These are phyloP conservation scores for Pycnomerus fuliginosus DNA, from an alignment of 2,888 invertebrate species.

Conservation along the genomic window DNA sequence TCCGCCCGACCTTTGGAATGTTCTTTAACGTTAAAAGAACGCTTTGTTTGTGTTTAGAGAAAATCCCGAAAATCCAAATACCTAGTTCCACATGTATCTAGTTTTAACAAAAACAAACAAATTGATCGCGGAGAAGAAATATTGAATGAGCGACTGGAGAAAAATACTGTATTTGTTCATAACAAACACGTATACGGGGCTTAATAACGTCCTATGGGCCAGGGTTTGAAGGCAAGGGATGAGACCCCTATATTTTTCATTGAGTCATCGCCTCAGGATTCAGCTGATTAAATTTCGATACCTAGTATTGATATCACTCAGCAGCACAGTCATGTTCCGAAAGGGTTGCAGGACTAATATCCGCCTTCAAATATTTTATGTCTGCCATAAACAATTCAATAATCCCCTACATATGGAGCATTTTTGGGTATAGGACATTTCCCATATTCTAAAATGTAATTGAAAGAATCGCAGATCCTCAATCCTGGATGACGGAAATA, in stretches of 20 bases:
- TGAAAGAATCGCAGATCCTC: no score
- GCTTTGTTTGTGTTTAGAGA: neutral
- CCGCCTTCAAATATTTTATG: no score
- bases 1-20: neutral
- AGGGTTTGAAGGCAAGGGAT: conserved; percentile 9
- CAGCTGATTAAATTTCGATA: conserved; percentile 30
- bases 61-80: neutral
- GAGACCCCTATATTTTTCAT: no score
- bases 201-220: conserved; percentile 10
- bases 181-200: conserved; percentile 1
- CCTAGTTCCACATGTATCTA: neutral
- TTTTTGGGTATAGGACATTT: no score
- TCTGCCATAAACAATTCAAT: no score
- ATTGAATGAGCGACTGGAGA: neutral
- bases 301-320: conserved; percentile 30
- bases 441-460: no score
- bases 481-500: no score
- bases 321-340: conserved; percentile 30
- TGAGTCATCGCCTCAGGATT: conserved; percentile 26
- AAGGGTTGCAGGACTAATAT: no score
- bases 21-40: conserved; percentile 5
- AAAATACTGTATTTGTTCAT: neutral
- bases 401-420: no score
- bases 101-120: neutral
- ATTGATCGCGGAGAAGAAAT: neutral